phyloP scores from a whole-genome alignment of 2,797 vertebrate species.

The Emys orbicularis region DNA sequence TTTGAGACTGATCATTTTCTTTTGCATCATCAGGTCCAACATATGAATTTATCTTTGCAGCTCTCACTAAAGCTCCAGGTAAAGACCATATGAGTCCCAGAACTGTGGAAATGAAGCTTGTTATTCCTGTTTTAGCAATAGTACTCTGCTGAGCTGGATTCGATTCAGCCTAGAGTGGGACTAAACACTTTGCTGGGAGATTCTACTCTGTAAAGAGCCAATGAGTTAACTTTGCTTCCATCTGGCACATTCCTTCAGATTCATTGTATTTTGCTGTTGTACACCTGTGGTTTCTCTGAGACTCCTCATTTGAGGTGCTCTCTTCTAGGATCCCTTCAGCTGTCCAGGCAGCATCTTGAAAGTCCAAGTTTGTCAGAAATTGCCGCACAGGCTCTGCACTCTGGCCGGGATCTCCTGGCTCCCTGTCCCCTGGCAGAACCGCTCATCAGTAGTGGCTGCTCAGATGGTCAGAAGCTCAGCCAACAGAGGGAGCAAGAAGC shows the following conservation, averaged over 20 bases:
- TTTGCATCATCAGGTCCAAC: background rate
- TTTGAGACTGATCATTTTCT: background rate
- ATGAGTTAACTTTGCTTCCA: background rate
- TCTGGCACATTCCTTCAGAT: background rate
- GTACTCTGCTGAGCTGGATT: too few relatives aligned
- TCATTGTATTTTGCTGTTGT: background rate
- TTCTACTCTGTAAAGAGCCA: background rate
- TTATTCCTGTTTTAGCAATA: background rate
- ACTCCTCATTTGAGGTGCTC: background rate
- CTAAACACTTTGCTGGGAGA: background rate
- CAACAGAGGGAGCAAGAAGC: background rate
- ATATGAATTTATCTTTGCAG: background rate
- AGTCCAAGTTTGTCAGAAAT: background rate
- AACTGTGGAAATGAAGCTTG: background rate
- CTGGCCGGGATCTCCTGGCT: background rate
- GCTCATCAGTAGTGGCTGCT: background rate
- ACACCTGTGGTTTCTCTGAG: background rate
- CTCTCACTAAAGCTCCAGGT: background rate
- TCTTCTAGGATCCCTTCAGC: background rate
- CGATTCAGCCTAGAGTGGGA: background rate
- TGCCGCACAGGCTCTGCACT: background rate
- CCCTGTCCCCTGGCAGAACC: background rate
- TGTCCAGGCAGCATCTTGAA: background rate
- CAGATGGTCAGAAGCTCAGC: background rate
- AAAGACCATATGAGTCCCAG: background rate